Conservation (phyloP, 2,888 invertebrate genomes). For the Diabrotica balteata region DNA sequence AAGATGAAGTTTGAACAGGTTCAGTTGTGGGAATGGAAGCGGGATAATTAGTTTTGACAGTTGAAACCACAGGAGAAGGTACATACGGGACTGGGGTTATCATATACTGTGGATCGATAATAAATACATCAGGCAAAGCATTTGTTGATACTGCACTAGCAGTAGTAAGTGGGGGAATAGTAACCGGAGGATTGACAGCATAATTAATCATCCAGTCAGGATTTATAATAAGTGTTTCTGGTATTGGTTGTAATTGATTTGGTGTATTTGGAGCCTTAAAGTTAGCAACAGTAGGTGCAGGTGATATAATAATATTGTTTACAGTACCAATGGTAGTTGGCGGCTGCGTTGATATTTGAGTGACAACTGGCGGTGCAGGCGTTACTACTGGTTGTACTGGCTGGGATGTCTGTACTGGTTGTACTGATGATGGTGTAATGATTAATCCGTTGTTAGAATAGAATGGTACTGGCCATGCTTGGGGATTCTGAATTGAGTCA, state of each 20-base stretch:
- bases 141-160: not conserved
- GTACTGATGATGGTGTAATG: not conserved
- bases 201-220: slow-evolving; percentile 2
- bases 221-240: slow-evolving; percentile 1
- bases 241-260: not conserved
- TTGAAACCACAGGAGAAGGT: not conserved
- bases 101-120: slow-evolving; percentile 4
- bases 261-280: not conserved
- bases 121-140: not conserved
- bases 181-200: not conserved
- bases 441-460: slow-evolving; percentile 12
- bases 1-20: not conserved
- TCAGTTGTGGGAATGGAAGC: not conserved
- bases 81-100: not conserved
- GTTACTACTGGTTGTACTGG: not conserved
- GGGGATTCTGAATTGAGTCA: not conserved
- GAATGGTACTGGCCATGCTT: slow-evolving; percentile 20
- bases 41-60: not conserved
- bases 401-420: not conserved
- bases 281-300: slow-evolving; percentile 7
- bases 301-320: slow-evolving; percentile 13
- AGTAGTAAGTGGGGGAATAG: not conserved
- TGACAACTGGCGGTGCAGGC: not conserved
- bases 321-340: slow-evolving; percentile 15
- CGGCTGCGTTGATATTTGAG: not conserved